These are phyloP conservation scores for Noctua janthe DNA, from an alignment of 2,888 invertebrate genomes.

Conservation along the genomic window DNA sequence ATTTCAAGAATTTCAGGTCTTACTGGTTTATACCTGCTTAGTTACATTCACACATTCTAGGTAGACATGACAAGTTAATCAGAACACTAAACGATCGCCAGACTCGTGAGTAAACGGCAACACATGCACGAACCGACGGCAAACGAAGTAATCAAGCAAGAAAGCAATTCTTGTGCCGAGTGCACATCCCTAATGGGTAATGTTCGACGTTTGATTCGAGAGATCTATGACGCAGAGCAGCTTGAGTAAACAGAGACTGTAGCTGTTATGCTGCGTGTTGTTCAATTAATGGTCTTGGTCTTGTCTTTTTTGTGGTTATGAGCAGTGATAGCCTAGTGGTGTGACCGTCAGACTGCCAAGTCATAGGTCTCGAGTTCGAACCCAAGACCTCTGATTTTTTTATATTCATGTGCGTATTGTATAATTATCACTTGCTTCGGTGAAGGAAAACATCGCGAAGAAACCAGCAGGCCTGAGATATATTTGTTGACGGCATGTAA, in stretches of 20 bases:
- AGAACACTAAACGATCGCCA: background rate
- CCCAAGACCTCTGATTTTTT: too few relatives aligned
- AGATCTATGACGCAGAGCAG: conserved; percentile 69
- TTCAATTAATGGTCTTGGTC: background rate
- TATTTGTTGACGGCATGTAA: too few relatives aligned
- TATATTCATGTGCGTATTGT: too few relatives aligned
- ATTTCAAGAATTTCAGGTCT: too few relatives aligned
- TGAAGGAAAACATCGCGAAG: too few relatives aligned
- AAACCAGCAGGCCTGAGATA: too few relatives aligned
- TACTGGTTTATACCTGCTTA: background rate
- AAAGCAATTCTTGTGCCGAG: conserved; percentile 63
- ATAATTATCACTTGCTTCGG: too few relatives aligned
- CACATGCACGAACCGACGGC: conserved; percentile 32
- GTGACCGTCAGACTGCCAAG: too few relatives aligned
- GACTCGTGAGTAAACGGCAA: conserved; percentile 30
- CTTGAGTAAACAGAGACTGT: conserved; percentile 12
- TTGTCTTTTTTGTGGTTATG: background rate
- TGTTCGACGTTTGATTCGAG: conserved; percentile 75
- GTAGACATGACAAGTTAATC: background rate
- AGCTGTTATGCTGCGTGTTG: background rate
- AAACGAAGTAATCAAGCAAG: conserved; percentile 60
- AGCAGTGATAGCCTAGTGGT: too few relatives aligned
- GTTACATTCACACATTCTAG: background rate
- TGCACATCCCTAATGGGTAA: conserved; percentile 76
- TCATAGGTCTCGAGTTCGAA: too few relatives aligned